Evolutionary conservation across 2,888 invertebrate genomes (phyloP), one percentile per base, ranked within the genome.

Genomic region (Branchipolynoe longqiensis): DNA sequence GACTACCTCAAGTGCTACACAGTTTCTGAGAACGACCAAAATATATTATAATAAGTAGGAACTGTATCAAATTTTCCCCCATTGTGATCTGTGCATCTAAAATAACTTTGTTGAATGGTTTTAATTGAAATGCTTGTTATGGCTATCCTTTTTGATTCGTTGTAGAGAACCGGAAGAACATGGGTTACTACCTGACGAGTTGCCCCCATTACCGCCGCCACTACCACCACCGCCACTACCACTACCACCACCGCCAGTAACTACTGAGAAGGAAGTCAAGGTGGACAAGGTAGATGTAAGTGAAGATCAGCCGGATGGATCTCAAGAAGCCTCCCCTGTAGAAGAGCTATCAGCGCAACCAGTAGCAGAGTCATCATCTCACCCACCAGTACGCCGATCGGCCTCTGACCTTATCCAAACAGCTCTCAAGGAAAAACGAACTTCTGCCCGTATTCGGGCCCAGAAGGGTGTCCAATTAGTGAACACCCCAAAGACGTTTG

Each of bases 341-440:
- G 69, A 33, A 38, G 38, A 33, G 6, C 1, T 18, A 6, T 0
- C 36, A 6, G 8, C 38, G 6, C 36, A 33, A 1, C 69, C 33
- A 22, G 3, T 25, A 1, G 36, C 69, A 14, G 62, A 69, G 36
- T 22, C 33, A 38, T 62, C 69, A 38, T 33, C 38, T 4, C 2
- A n/a, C 1, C 33, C 33, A 38, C 36, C 33, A 38, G 36, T 33
- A 14, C 33, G 38, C 36, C 33, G 69, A 14, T 8, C 69, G 2
- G 69, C 38, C 12, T 69, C 69, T 18, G 36, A 69, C 36, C 69
- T 69, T 38, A 69, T 69, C 22, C 69, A 69, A n/a, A 69, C 69
- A n/a, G 69, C 69, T 8, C 69, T 69, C 8, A 36, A 6, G 4
- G 69, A 69, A 38, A 69, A 69, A 38, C 69, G 69, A 22, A 69